A percentile compares a stretch with the other conserved stretches of the same genome.
These are phyloP conservation scores for Phalanger gymnotis DNA, from an alignment of 2,797 vertebrate species.

Conservation along the genomic window DNA sequence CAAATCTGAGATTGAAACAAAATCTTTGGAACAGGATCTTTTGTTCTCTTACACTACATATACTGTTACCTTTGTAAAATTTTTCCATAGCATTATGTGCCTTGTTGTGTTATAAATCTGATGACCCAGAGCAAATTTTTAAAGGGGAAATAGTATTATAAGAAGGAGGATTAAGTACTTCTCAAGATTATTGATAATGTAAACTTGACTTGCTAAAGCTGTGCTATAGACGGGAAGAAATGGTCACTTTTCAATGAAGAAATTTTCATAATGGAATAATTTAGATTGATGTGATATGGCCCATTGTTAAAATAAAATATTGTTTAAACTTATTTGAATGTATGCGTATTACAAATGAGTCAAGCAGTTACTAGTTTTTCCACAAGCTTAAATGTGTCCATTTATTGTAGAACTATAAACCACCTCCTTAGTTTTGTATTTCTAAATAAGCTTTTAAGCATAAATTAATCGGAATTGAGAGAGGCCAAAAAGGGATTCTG, in stretches of 20 bases:
- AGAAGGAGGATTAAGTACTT: slow-evolving; percentile 71
- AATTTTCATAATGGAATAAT: slow-evolving; percentile 76
- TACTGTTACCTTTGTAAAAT: slow-evolving; percentile 69
- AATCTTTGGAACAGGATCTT: slow-evolving; percentile 72
- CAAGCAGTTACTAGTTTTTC: slow-evolving; percentile 59
- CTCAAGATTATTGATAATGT: slow-evolving; percentile 67
- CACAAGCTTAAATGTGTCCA: slow-evolving; percentile 46
- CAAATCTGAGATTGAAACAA: slow-evolving; percentile 61
- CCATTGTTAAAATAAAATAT: slow-evolving; percentile 72
- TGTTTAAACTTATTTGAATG: slow-evolving; percentile 47
- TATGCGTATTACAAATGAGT: slow-evolving; percentile 58
- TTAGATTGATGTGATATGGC: slow-evolving; percentile 72
- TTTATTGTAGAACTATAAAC: slow-evolving; percentile 60
- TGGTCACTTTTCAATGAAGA: slow-evolving; percentile 72
- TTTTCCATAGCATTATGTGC: slow-evolving; percentile 79
- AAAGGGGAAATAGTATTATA: slow-evolving; percentile 68
- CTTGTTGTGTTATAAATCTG: slow-evolving; percentile 81
- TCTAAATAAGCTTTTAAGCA: slow-evolving; percentile 70
- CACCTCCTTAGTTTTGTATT: slow-evolving; percentile 61
- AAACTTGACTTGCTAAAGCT: slow-evolving; percentile 72
- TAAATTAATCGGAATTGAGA: slow-evolving; percentile 48
- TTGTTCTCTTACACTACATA: slow-evolving; percentile 74
- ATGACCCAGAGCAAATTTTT: slow-evolving; percentile 66
- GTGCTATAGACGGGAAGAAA: slow-evolving; percentile 76
- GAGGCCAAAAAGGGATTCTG: slow-evolving; percentile 32